Evolutionary conservation across 2,113 vertebrate species (phyloP), one percentile per base, ranked within the genome.

Genomic region (Bambusicola thoracicus): DNA sequence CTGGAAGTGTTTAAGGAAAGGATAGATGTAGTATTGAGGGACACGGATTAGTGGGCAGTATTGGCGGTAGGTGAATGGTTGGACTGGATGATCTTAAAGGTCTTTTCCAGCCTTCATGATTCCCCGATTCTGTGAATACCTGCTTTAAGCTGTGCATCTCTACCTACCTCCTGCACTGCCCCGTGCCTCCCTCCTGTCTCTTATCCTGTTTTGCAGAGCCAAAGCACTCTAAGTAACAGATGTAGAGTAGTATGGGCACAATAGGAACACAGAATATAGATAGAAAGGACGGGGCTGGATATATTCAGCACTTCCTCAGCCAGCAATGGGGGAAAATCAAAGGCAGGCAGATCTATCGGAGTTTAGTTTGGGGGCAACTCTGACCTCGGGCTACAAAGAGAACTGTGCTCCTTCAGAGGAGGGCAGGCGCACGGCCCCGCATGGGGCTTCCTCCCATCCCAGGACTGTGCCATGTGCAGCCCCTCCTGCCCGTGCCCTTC

Each of bases 361-460:
- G 11, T 1, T 22, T 14, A 15, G 11, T 36, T 6, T 43, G 59
- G 58, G 77, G 25, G 16, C 24, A 27, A 30, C 24, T 6, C 48
- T 32, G 46, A 12, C 40, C 22, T 14, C 29, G 8, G 2, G 41
- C 7, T 8, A 18, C 8, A 27, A 32, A 27, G 44, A 27, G 72
- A 41, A 19, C 7, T 0, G 29, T 36, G 63, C 15, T 51, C 7
- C 17, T 27, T 48, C 17, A 18, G 56, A 13, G 15, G 10, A 29
- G 0, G 3, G 30, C 16, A 36, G 36, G 10, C 3, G 13, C 41
- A 63, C 11, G 24, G 69, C 79, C 30, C 41, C n/a, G 25, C 40
- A 1, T 2, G 11, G 24, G 3, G 14, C n/a, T 49, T 43, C 1
- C 0, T 11, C n/a, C 58, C 41, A 13, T 18, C 41, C 51, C 11